These are phyloP conservation scores for Delphinapterus leucas DNA, from an alignment of 2,113 vertebrate genomes.

Conservation along the genomic window DNA sequence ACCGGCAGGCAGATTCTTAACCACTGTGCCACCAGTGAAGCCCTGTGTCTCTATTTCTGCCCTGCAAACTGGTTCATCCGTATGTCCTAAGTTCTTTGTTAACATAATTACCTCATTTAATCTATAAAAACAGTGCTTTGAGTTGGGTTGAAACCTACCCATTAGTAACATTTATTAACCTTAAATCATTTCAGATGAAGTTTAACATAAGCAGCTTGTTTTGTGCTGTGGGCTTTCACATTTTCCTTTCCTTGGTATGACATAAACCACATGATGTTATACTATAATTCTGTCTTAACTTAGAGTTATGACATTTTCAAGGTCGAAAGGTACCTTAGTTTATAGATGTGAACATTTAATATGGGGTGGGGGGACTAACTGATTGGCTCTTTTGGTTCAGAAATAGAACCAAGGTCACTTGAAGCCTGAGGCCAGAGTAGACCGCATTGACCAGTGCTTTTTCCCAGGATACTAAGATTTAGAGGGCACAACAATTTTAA, in stretches of 20 bases:
- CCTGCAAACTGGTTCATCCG: too few relatives aligned
- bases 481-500: background rate
- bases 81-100: background rate
- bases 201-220: background rate
- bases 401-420: background rate
- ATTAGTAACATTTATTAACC: background rate
- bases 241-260: background rate
- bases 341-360: background rate
- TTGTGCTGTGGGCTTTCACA: background rate
- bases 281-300: background rate
- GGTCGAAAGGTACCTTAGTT: background rate
- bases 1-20: too few relatives aligned
- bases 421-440: background rate
- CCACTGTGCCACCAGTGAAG: too few relatives aligned
- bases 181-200: background rate
- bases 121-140: background rate
- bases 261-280: background rate
- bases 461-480: background rate
- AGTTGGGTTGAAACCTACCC: background rate
- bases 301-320: background rate
- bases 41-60: too few relatives aligned
- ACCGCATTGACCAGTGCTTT: background rate
- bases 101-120: background rate
- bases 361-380: background rate
- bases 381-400: background rate